Evolutionary conservation across 2,113 vertebrate species (phyloP).

Genomic region (Cisticola juncidis): DNA sequence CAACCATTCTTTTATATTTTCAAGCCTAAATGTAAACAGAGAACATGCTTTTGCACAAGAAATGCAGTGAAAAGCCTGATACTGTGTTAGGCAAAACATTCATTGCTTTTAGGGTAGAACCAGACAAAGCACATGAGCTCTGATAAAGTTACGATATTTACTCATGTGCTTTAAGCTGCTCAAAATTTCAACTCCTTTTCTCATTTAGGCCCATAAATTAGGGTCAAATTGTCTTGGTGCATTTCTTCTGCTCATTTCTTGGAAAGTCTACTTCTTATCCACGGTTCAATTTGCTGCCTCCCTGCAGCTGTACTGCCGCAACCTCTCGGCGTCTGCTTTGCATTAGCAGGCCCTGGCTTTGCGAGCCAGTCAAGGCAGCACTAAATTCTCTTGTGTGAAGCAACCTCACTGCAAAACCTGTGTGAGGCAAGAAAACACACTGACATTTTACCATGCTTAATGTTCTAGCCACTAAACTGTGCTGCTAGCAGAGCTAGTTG

Average conservation of each 20-base stretch:
- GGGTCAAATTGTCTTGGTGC: background rate
- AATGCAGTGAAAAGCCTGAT: background rate
- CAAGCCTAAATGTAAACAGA: background rate
- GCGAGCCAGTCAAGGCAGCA: background rate
- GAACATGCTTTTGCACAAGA: background rate
- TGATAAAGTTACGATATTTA: background rate
- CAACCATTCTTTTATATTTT: background rate
- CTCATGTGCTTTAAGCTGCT: background rate
- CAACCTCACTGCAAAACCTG: background rate
- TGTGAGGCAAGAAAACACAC: background rate
- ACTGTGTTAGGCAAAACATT: background rate
- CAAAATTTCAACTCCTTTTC: background rate
- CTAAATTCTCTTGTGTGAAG: background rate
- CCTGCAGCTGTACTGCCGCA: background rate
- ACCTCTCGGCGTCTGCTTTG: background rate
- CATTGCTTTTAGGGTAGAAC: background rate
- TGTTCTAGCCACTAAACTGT: background rate
- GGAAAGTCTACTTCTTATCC: background rate
- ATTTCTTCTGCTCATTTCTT: background rate
- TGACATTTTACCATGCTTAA: background rate
- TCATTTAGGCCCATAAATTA: background rate
- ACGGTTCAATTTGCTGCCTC: background rate
- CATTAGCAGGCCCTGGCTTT: background rate
- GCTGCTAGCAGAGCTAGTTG: background rate
- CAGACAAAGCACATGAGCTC: background rate